These are phyloP conservation scores for Leptothorax acervorum DNA, from an alignment of 2,888 invertebrate genomes.

Conservation along the genomic window DNA sequence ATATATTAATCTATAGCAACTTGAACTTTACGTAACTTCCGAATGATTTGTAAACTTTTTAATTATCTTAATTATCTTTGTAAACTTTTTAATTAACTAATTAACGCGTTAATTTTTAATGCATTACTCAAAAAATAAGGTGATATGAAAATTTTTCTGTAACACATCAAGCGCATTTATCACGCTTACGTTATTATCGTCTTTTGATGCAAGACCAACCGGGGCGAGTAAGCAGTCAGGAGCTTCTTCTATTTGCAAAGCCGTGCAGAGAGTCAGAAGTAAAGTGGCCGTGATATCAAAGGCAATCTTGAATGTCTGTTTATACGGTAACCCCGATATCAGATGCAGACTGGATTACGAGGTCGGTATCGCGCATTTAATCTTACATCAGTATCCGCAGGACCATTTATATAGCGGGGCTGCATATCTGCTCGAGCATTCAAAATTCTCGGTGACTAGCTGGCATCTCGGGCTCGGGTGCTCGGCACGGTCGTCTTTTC, in stretches of 20 bases:
- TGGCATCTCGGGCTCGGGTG: constrained; percentile 11
- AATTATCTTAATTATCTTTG: too few relatives aligned
- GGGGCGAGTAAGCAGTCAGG: constrained; percentile 65
- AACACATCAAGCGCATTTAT: constrained; percentile 35
- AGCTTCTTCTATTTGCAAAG: constrained; percentile 68
- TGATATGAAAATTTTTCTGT: constrained; percentile 23
- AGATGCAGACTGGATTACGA: constrained; percentile 75
- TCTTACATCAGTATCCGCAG: constrained; percentile 71
- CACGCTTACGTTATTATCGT: constrained; percentile 46
- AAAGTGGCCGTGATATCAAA: constrained; percentile 71
- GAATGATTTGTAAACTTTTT: background rate
- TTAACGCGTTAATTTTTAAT: too few relatives aligned
- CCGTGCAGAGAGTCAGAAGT: constrained; percentile 48
- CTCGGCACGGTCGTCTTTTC: constrained; percentile 46
- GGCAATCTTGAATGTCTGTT: constrained; percentile 72
- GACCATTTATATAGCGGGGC: constrained; percentile 65
- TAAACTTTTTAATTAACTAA: too few relatives aligned
- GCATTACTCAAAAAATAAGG: constrained; percentile 1
- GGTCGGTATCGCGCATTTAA: constrained; percentile 73
- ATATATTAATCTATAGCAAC: background rate
- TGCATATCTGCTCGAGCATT: constrained; percentile 43
- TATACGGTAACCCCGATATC: constrained; percentile 73
- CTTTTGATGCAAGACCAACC: constrained; percentile 45
- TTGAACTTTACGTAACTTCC: background rate
- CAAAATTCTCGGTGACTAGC: constrained; percentile 48